A percentile compares a stretch with the other conserved stretches of the same genome.
Evolutionary conservation across 1,140 invertebrate genomes (phyloP).

Genomic region (Zelostemma sp.): DNA sequence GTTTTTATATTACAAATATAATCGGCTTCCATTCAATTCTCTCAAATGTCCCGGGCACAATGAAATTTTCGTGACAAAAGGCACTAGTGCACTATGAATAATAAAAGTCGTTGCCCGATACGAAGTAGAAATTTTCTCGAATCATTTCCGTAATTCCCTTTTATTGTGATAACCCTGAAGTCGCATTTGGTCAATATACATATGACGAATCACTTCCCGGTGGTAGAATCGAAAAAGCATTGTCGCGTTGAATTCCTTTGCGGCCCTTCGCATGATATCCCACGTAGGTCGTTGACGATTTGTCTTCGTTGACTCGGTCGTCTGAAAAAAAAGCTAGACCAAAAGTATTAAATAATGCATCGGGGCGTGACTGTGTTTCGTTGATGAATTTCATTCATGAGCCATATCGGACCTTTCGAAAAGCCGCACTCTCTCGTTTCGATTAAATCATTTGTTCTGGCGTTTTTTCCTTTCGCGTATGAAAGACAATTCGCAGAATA

Average conservation of each 20-base stretch:
- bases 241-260: constrained; percentile 16
- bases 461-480: constrained; percentile 1
- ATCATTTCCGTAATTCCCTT: constrained; percentile 1
- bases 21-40: too few relatives aligned
- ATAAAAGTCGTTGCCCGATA: too few relatives aligned
- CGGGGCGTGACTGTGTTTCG: background rate
- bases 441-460: background rate
- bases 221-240: constrained; percentile 26
- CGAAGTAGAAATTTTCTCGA: background rate
- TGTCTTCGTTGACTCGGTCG: constrained; percentile 19
- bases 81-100: too few relatives aligned
- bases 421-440: background rate
- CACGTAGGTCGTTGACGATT: constrained; percentile 18
- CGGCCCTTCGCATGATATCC: background rate
- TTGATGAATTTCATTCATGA: background rate
- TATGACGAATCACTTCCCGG: background rate
- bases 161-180: background rate
- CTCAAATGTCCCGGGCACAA: too few relatives aligned
- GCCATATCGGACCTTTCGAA: constrained; percentile 3
- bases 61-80: too few relatives aligned
- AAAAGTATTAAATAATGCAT: constrained; percentile 18
- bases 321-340: background rate
- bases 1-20: too few relatives aligned
- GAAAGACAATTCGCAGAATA: background rate
- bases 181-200: constrained; percentile 6